Percentiles rank a stretch among this genome's conserved stretches.
These are phyloP conservation scores for Limnothrissa miodon DNA, from an alignment of 2,113 vertebrate genomes.

Conservation along the genomic window DNA sequence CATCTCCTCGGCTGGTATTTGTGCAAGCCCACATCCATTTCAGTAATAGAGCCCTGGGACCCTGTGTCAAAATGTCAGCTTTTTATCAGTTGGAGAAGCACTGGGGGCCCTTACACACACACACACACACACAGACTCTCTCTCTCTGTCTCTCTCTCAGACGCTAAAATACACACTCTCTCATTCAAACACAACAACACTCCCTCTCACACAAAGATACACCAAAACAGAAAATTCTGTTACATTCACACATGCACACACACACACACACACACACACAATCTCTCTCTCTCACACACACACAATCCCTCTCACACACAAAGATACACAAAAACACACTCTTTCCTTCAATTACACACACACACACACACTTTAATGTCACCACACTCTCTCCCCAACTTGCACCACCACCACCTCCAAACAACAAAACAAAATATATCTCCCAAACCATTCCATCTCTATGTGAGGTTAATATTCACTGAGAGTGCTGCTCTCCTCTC, in stretches of 20 bases:
- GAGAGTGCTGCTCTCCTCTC: no score
- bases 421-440: not conserved
- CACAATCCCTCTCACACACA: not conserved
- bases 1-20: conserved; percentile 49
- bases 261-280: not conserved
- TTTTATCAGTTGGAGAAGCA: conserved; percentile 46
- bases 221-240: no score
- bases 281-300: not conserved
- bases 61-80: conserved; percentile 53
- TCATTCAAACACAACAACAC: no score
- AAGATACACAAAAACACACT: not conserved
- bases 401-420: not conserved
- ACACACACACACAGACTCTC: not conserved
- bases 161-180: no score
- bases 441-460: not conserved
- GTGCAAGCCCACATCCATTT: conserved; percentile 48
- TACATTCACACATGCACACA: not conserved
- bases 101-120: conserved; percentile 32
- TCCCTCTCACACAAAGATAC: not conserved
- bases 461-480: not conserved
- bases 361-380: not conserved
- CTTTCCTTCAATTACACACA: not conserved
- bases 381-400: not conserved
- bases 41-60: conserved; percentile 43
- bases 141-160: no score